Percentiles rank a stretch among this genome's conserved stretches.
These are phyloP conservation scores for Andrena camellia DNA, from an alignment of 2,888 invertebrate species.

Conservation along the genomic window DNA sequence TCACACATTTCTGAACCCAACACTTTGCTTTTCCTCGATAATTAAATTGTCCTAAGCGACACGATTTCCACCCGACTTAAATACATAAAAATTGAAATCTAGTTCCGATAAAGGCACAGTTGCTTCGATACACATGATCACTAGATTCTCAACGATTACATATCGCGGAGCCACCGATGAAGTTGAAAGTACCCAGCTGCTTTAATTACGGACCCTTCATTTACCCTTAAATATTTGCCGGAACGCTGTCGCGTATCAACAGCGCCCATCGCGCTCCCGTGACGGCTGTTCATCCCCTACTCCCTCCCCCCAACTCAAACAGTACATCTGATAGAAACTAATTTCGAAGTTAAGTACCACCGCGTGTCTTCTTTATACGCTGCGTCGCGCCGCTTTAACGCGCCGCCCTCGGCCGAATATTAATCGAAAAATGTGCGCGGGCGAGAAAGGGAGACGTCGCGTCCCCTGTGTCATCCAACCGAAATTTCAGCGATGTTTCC, in stretches of 20 bases:
- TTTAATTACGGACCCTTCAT: constrained; percentile 11
- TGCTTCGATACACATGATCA: background rate
- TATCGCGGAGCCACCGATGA: background rate
- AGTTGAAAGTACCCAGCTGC: background rate
- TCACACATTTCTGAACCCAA: too few species aligned
- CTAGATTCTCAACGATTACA: background rate
- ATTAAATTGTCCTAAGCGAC: too few species aligned
- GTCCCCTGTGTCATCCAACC: constrained; percentile 11
- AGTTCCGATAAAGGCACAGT: background rate
- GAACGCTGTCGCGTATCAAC: constrained; percentile 12
- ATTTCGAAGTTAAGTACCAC: constrained; percentile 18
- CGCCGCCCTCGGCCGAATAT: background rate
- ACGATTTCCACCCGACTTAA: too few species aligned
- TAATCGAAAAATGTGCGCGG: constrained; percentile 30
- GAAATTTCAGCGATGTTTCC: constrained; percentile 42
- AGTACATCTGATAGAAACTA: constrained; percentile 3
- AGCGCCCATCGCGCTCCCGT: background rate
- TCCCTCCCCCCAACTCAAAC: too few species aligned
- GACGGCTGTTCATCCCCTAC: background rate
- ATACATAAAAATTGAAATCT: background rate
- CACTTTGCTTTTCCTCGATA: too few species aligned
- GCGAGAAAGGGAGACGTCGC: background rate
- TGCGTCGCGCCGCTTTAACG: background rate
- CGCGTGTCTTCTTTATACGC: background rate
- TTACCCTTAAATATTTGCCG: constrained; percentile 7